phyloP scores from a whole-genome alignment of 2,888 invertebrate genomes.

The Ectemnius cavifrons region DNA sequence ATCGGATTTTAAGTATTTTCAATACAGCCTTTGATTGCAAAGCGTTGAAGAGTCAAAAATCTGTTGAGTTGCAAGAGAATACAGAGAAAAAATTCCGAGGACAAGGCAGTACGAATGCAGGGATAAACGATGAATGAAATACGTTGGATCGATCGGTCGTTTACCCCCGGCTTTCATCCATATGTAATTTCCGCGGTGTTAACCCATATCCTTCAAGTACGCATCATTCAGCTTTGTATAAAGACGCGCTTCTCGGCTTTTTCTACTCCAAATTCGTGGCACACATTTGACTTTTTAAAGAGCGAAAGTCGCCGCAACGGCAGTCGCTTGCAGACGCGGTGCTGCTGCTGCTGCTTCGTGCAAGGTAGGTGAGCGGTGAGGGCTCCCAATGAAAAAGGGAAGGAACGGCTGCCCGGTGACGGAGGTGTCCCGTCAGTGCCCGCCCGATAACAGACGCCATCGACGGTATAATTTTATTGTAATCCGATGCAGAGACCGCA shows the following conservation, averaged over 20 bases:
- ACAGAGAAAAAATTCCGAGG: too few relatives aligned
- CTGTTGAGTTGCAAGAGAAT: too few relatives aligned
- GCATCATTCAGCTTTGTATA: slow-evolving; percentile 51
- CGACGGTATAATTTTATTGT: slow-evolving; percentile 43
- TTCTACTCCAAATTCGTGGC: slow-evolving; percentile 51
- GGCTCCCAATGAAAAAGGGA: background rate
- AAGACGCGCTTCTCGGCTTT: slow-evolving; percentile 49
- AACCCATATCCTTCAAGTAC: slow-evolving; percentile 66
- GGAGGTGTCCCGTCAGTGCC: slow-evolving; percentile 15
- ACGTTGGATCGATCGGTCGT: too few relatives aligned
- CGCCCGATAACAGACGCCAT: slow-evolving; percentile 27
- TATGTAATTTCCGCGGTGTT: slow-evolving; percentile 61
- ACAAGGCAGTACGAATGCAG: too few relatives aligned
- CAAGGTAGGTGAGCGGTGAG: too few relatives aligned
- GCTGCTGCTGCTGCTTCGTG: too few relatives aligned
- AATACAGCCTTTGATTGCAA: too few relatives aligned
- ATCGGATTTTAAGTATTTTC: too few relatives aligned
- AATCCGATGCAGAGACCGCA: slow-evolving; percentile 31
- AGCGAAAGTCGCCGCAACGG: slow-evolving; percentile 52
- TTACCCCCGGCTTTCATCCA: slow-evolving; percentile 51
- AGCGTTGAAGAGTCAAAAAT: too few relatives aligned
- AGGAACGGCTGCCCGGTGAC: background rate
- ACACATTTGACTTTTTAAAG: slow-evolving; percentile 65
- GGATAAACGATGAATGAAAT: too few relatives aligned
- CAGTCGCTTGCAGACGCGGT: too few relatives aligned